phyloP scores from a whole-genome alignment of 2,888 invertebrate genomes.

The Halocaridina rubra region DNA sequence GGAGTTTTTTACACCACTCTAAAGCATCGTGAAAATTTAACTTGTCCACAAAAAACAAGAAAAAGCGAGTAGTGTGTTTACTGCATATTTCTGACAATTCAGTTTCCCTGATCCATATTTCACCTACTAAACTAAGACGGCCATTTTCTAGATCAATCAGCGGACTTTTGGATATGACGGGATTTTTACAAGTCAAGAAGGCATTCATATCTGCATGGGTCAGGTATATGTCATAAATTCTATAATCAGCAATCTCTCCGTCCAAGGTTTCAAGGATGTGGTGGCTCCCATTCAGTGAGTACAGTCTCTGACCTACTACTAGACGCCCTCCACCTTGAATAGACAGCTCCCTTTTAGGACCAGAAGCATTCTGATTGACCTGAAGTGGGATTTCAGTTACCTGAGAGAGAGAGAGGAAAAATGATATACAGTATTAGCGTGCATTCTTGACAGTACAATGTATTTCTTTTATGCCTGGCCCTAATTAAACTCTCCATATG shows the following conservation, averaged over 20 bases:
- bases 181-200: background rate
- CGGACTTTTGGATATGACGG: background rate
- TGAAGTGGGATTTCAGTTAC: too few relatives aligned
- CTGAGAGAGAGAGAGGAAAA: too few relatives aligned
- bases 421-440: too few relatives aligned
- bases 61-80: background rate
- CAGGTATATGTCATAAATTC: background rate
- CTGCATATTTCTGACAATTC: background rate
- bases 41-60: background rate
- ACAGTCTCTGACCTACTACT: constrained; percentile 21
- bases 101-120: background rate
- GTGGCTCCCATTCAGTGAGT: background rate
- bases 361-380: too few relatives aligned
- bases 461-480: too few relatives aligned
- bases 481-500: too few relatives aligned
- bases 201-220: background rate
- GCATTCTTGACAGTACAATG: too few relatives aligned
- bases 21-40: background rate
- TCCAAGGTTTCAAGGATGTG: constrained; percentile 5
- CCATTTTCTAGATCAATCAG: background rate
- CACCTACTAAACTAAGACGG: background rate
- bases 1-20: constrained; percentile 1
- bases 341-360: background rate
- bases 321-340: constrained; percentile 15
- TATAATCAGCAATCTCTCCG: constrained; percentile 18